Conservation (phyloP, 2,888 invertebrate genomes). For the Mythimna loreyi region DNA sequence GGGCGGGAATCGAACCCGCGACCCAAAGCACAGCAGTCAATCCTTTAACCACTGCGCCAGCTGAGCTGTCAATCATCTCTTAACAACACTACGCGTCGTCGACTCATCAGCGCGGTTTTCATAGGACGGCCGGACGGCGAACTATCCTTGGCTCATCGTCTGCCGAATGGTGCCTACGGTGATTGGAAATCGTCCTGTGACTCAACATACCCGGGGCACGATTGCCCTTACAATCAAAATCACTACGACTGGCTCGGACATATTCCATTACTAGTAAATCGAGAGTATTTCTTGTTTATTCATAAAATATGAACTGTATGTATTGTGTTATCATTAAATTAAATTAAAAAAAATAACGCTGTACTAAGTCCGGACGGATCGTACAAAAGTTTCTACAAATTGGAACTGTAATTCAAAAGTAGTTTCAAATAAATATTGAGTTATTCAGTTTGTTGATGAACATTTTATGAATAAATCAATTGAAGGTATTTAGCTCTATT, state of each 20-base stretch:
- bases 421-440: constrained; percentile 10
- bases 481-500: neutral
- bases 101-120: too few relatives aligned
- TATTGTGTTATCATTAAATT: too few relatives aligned
- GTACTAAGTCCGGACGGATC: neutral
- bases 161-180: too few relatives aligned
- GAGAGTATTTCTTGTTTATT: neutral
- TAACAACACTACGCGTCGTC: too few relatives aligned
- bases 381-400: constrained; percentile 12
- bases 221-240: neutral
- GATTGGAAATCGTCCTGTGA: too few relatives aligned
- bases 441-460: constrained; percentile 17
- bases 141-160: too few relatives aligned
- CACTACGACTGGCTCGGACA: neutral
- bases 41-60: too few relatives aligned
- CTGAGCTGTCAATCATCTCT: too few relatives aligned
- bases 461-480: neutral
- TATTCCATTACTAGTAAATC: neutral
- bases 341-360: constrained; percentile 3
- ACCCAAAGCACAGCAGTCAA: too few relatives aligned
- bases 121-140: too few relatives aligned
- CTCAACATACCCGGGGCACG: neutral
- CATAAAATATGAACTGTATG: too few relatives aligned
- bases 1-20: too few relatives aligned
- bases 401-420: neutral